These are phyloP conservation scores for Lacerta bilineata DNA, from an alignment of 2,797 vertebrate species.

Conservation along the genomic window DNA sequence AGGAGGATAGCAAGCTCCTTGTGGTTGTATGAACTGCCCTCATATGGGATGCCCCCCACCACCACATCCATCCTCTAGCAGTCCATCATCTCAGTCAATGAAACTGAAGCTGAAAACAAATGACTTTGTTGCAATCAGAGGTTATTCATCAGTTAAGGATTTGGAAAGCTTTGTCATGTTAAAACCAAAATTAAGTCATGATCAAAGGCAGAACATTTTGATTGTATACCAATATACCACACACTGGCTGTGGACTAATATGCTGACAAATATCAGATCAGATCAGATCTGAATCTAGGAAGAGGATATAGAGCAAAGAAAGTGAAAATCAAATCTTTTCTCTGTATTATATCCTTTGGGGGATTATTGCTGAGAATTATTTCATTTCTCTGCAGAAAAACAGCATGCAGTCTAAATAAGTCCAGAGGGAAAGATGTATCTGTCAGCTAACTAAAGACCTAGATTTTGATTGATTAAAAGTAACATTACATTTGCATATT, in stretches of 20 bases:
- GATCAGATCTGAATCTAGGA: fast-evolving
- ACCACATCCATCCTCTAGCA: neutral
- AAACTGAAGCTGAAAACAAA: neutral
- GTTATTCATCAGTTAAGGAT: neutral
- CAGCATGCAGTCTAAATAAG: neutral
- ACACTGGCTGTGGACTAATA: fast-evolving
- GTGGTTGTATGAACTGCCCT: neutral
- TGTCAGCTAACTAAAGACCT: neutral
- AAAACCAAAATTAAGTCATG: conserved; percentile 16
- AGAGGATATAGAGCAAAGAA: neutral
- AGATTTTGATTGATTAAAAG: neutral
- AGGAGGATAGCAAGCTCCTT: neutral
- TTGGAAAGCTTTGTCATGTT: fast-evolving
- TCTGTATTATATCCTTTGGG: neutral
- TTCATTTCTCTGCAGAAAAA: neutral
- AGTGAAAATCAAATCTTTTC: neutral
- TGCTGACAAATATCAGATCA: fast-evolving
- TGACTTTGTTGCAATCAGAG: neutral
- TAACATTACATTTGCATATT: neutral
- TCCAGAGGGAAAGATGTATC: neutral
- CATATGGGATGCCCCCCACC: neutral
- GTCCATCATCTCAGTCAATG: neutral
- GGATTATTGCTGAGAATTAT: neutral
- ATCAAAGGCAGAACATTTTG: neutral
- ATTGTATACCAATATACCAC: neutral